phyloP scores from a whole-genome alignment of 2,113 vertebrate species.

The Anarhynchus alexandrinus region DNA sequence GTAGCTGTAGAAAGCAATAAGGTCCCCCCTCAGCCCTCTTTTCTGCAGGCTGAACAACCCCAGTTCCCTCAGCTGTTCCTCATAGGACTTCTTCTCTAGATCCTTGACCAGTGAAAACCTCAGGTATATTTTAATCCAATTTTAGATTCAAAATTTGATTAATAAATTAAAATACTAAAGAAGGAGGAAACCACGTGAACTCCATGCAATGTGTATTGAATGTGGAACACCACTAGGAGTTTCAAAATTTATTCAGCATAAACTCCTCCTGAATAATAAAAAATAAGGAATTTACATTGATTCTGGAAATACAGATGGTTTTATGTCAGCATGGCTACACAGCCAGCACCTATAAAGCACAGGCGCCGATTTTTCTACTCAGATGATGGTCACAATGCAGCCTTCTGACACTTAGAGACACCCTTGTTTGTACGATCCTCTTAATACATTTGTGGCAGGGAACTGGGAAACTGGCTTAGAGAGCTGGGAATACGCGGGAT shows the following conservation, averaged over 20 bases:
- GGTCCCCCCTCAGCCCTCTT: too few species aligned
- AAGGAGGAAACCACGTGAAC: background rate
- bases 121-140: background rate
- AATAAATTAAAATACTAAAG: background rate
- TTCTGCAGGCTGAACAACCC: too few species aligned
- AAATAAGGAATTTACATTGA: background rate
- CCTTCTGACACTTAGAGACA: background rate
- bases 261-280: background rate
- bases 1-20: too few species aligned
- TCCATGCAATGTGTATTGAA: background rate
- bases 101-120: background rate
- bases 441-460: background rate
- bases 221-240: background rate
- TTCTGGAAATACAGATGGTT: background rate
- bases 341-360: background rate
- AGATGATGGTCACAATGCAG: background rate
- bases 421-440: fast-evolving
- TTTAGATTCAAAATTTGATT: background rate
- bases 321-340: background rate
- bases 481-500: background rate
- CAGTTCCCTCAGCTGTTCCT: background rate
- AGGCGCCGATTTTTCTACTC: background rate
- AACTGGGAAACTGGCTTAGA: background rate
- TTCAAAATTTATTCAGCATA: background rate
- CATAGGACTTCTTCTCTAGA: background rate